phyloP scores from a whole-genome alignment of 1,140 invertebrate genomes.

The Chionoecetes opilio region DNA sequence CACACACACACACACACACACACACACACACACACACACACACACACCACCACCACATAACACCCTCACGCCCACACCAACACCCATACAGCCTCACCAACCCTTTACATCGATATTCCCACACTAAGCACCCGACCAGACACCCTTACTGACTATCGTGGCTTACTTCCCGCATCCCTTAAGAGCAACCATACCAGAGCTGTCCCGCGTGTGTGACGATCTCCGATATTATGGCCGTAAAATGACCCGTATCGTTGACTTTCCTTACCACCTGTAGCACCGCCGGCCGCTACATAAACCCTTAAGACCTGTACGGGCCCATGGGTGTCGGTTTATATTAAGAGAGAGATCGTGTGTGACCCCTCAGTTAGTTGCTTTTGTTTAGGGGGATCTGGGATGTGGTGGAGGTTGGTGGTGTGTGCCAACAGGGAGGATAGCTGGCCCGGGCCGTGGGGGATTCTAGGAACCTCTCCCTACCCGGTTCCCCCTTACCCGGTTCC shows the following conservation, averaged over 20 bases:
- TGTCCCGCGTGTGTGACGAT: neutral
- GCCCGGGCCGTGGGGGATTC: constrained; percentile 45
- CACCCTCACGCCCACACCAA: neutral
- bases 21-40: neutral
- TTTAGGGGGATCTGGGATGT: neutral
- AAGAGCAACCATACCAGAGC: neutral
- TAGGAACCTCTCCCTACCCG: constrained; percentile 51
- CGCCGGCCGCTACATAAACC: neutral
- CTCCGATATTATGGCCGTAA: neutral
- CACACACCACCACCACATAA: neutral
- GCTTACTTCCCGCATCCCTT: neutral
- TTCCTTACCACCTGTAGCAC: neutral
- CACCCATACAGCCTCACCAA: neutral
- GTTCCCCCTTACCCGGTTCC: no score
- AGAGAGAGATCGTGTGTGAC: neutral
- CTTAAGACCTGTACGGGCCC: neutral
- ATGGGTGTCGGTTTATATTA: neutral
- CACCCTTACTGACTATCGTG: neutral
- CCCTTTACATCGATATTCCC: neutral
- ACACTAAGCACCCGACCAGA: neutral
- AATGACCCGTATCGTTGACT: constrained; percentile 4
- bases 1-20: neutral
- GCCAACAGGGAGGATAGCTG: constrained; percentile 11
- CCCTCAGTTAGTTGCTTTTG: neutral
- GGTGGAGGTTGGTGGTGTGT: constrained; percentile 48